phyloP scores from a whole-genome alignment of 2,888 invertebrate species.

The Ecliptopera silaceata region DNA sequence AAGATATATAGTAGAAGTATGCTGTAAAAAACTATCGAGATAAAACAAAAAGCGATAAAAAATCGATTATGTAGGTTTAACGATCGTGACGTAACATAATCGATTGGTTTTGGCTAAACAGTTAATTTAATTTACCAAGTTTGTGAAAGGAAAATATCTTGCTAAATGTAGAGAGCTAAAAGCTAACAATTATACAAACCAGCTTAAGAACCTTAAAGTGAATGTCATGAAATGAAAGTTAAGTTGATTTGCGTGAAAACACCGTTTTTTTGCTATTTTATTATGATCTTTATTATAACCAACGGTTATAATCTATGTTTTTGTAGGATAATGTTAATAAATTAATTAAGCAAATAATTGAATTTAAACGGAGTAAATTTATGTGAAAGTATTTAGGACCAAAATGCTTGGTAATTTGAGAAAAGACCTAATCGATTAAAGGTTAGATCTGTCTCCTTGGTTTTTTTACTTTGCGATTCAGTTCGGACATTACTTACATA shows the following conservation, averaged over 20 bases:
- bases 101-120: conserved; percentile 9
- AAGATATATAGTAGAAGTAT: no score
- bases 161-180: not conserved
- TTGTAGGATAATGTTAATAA: no score
- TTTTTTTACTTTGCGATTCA: no score
- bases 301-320: no score
- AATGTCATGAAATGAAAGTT: not conserved
- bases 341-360: no score
- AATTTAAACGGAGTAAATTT: no score
- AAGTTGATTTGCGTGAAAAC: not conserved
- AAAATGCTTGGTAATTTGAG: no score
- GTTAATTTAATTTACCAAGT: conserved; percentile 11
- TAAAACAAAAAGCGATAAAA: conserved; percentile 1
- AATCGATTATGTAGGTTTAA: not conserved
- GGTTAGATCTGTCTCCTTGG: no score
- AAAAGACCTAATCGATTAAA: no score
- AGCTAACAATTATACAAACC: not conserved
- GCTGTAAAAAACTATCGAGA: not conserved
- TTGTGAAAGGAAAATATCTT: conserved; percentile 14
- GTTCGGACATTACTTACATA: not conserved
- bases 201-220: not conserved
- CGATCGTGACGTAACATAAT: conserved; percentile 2
- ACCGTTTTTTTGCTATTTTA: no score
- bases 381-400: no score
- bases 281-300: no score